Base-by-base conservation (phyloP, 1,140 invertebrate species). In the Brachystomella parvula region DNA sequence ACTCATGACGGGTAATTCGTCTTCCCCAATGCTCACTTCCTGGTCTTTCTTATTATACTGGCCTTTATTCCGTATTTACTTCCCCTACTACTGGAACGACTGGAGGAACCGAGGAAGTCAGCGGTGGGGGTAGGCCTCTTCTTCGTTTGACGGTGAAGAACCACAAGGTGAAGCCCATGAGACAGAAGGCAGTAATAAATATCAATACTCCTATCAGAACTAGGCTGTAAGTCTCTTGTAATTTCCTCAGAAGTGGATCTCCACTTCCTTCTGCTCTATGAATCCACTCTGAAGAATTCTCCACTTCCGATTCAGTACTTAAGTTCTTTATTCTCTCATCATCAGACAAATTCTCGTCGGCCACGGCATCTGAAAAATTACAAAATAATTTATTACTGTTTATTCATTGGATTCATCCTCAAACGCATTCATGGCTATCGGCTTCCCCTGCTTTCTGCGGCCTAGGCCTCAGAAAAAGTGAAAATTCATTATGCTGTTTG, bases 191-290 rank as follows among this genome's bases (percentile, higher is more conserved):
- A 31, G 61, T 63, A 62, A 69, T 69, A 69, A 69, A 69, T 69
- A 69, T 69, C 64, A 69, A 69, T 69, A 69, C 61, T 56, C 47
- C 59, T 60, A 66, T 65, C 64, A 69, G 49, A 64, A 64, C 56
- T 66, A 69, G 63, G 47, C 64, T 57, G 60, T 53, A 58, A 32
- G 68, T 66, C 64, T 31, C 59, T 59, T 58, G 56, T 60, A 69
- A 69, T 69, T 69, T 69, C n/a, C 30, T 35, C 28, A 47, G 35
- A 44, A 67, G 47, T 28, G 47, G n/a, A n/a, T n/a, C n/a, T n/a
- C n/a, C 31, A 35, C 61, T 39, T 58, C 39, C 32, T 66, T 63
- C 68, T 64, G 28, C 63, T n/a, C 31, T 64, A 21, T 59, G 26
- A 31, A 31, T 19, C 6, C 19, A 9, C 35, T 19, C 6, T 9